Base-by-base conservation (phyloP, 2,797 vertebrate genomes). In the Crax fasciolata region DNA sequence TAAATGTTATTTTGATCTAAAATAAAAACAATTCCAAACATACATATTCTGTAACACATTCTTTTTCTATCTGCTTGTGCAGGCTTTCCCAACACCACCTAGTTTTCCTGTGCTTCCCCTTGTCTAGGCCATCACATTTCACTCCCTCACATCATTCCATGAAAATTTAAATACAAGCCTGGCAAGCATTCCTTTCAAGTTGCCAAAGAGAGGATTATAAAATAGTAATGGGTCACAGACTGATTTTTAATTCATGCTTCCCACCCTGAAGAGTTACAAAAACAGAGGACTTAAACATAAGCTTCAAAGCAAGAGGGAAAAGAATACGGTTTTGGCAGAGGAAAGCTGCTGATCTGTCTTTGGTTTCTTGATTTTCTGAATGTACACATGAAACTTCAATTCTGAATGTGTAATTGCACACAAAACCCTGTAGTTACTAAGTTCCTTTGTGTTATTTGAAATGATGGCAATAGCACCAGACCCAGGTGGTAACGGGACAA, bases 171-270 rank as follows among this genome's bases (percentile, higher is more conserved):
- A 84, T 51, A 59, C 12, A 52, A 73, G 11, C n/a, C 72, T 84
- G 66, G 48, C 49, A 91, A 89, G 78, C 35, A 7, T 87, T 90
- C 55, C 55, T 70, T 85, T 79, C 62, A 57, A n/a, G 43, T 93
- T 93, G 65, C 49, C 72, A 75, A 88, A 77, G 32, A 76, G 13
- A 85, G 39, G 23, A 41, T 78, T 70, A 55, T 65, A 71, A 88
- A 88, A 84, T 9, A 82, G 10, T 73, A 77, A 55, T 68, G 27
- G 28, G 35, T 87, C 51, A 68, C 24, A 21, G 48, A 38, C 9
- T 61, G 30, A 62, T 76, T 86, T 94, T 94, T 71, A 86, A 84
- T 74, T 93, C 23, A 63, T 43, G 23, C 19, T 89, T 84, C 11
- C 21, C 4, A 71, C 19, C 3, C 17, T 3, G 6, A 89, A 73